Percentiles rank a stretch among this genome's conserved stretches.
phyloP scores from a whole-genome alignment of 1,140 invertebrate species.

The Ceratosolen fusciceps region DNA sequence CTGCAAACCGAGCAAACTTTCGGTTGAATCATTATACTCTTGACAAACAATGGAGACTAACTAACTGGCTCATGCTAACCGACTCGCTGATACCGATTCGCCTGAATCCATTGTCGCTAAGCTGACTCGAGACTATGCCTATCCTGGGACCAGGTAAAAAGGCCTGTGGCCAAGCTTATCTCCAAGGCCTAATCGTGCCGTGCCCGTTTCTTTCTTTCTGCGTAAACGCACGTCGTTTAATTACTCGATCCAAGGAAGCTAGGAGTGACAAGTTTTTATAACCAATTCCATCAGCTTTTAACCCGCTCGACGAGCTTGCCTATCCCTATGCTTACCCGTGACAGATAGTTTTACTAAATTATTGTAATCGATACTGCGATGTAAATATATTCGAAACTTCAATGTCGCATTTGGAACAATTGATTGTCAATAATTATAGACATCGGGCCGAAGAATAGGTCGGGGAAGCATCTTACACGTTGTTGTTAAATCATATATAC shows the following conservation, averaged over 20 bases:
- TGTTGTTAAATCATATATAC: background rate
- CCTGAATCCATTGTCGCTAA: background rate
- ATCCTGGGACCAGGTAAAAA: no score
- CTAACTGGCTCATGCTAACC: background rate
- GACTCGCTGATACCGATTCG: background rate
- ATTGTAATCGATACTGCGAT: no score
- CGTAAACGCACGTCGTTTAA: background rate
- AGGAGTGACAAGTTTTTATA: no score
- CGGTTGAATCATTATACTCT: conserved; percentile 36
- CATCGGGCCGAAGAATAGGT: no score
- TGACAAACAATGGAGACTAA: conserved; percentile 25
- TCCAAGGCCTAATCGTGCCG: background rate
- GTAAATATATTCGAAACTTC: no score
- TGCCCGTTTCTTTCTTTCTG: background rate
- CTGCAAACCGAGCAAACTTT: conserved; percentile 24
- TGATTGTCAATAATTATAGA: no score
- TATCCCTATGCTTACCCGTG: no score
- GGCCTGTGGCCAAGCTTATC: background rate
- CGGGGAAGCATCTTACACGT: background rate
- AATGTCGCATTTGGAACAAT: background rate
- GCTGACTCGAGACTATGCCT: no score
- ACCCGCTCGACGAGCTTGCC: no score
- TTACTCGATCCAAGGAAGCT: no score
- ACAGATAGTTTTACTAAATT: no score
- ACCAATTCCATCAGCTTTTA: no score